Percentiles rank a stretch among this genome's conserved stretches.
Evolutionary conservation across 2,113 vertebrate genomes (phyloP).

Genomic region (Thermophis baileyi): DNA sequence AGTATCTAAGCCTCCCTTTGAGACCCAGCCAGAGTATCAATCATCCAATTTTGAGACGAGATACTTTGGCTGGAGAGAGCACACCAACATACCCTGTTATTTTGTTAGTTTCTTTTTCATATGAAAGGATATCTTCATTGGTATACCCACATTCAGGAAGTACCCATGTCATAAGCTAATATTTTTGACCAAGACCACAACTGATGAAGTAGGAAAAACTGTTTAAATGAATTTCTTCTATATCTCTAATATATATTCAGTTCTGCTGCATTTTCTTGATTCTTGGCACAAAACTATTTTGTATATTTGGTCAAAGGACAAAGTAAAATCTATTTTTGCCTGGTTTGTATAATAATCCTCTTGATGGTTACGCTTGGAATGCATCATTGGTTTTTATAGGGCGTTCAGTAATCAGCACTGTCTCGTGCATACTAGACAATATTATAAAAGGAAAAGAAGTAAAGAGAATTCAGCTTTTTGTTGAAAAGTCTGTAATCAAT

Average conservation of each 20-base stretch:
- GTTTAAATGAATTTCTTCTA: not conserved
- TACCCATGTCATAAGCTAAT: not conserved
- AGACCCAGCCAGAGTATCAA: not conserved
- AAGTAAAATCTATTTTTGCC: not conserved
- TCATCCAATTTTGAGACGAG: not conserved
- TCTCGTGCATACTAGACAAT: accelerated
- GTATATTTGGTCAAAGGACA: not conserved
- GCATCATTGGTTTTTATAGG: slow-evolving; percentile 13
- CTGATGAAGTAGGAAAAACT: not conserved
- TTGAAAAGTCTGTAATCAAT: not conserved
- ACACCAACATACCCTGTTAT: not conserved
- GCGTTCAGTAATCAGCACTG: slow-evolving; percentile 2
- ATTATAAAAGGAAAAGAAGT: not conserved
- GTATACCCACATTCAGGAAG: not conserved
- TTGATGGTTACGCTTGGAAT: not conserved
- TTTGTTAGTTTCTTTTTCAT: not conserved
- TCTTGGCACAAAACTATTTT: not conserved
- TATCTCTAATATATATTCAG: not conserved
- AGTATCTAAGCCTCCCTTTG: not conserved
- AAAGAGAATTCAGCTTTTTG: not conserved
- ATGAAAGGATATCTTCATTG: not conserved
- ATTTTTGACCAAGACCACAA: not conserved
- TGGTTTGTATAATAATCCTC: not conserved
- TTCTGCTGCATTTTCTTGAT: not conserved
- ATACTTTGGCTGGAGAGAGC: not conserved